A percentile compares a stretch with the other conserved stretches of the same genome.
Conservation (phyloP, 2,113 vertebrate species). For the Gadus chalcogrammus region DNA sequence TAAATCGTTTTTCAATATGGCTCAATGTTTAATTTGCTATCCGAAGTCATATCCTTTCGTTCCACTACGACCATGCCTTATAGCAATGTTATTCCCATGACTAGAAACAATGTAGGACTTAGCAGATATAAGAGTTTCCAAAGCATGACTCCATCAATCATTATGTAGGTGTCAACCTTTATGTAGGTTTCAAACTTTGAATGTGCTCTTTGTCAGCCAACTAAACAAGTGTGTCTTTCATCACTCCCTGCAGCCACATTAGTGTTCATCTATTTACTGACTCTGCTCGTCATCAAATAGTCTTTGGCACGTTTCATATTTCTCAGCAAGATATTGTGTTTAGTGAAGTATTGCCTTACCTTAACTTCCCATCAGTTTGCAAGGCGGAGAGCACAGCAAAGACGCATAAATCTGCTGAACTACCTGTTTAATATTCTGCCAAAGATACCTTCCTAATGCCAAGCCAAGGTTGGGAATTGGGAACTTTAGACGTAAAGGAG, state of each 20-base stretch:
- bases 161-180: constrained; percentile 10
- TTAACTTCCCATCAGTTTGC: constrained; percentile 28
- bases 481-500: neutral
- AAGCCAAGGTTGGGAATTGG: constrained; percentile 4
- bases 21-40: too few species aligned
- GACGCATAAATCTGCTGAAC: constrained; percentile 55
- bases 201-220: neutral
- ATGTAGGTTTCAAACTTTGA: constrained; percentile 7
- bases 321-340: constrained; percentile 39
- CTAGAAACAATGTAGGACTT: neutral
- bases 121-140: neutral
- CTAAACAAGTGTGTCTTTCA: constrained; percentile 4
- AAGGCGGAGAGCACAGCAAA: constrained; percentile 31
- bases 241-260: constrained; percentile 8
- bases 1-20: too few species aligned
- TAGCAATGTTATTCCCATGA: too few species aligned
- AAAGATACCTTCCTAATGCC: constrained; percentile 32
- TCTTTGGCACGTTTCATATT: constrained; percentile 45
- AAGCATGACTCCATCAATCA: neutral
- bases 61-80: too few species aligned
- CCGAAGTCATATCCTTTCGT: too few species aligned
- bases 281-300: constrained; percentile 26
- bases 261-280: neutral
- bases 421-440: constrained; percentile 56
- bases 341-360: constrained; percentile 50